These are phyloP conservation scores for Oedothorax gibbosus DNA, from an alignment of 1,140 invertebrate genomes.

Conservation along the genomic window DNA sequence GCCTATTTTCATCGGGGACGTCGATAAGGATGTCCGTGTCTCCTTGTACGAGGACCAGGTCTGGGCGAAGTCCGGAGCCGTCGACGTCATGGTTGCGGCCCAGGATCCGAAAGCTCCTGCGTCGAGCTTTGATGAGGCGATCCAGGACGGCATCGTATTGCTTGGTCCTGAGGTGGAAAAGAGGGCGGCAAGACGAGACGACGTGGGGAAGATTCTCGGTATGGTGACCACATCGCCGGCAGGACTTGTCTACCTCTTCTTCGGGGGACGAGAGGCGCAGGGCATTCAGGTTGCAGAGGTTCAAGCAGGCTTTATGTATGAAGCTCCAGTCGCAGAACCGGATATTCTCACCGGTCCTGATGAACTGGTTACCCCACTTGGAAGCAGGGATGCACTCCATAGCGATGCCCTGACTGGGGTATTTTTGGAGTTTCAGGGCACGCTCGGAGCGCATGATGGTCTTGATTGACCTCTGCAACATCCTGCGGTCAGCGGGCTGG, in stretches of 20 bases:
- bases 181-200: background rate
- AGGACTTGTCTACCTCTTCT: background rate
- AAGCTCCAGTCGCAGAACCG: too few species aligned
- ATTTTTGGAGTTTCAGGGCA: too few species aligned
- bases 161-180: background rate
- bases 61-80: too few species aligned
- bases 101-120: too few species aligned
- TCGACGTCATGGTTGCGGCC: too few species aligned
- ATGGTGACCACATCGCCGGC: background rate
- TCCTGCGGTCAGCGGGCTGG: background rate
- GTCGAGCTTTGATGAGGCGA: background rate
- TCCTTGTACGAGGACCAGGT: too few species aligned
- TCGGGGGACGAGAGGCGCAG: too few species aligned
- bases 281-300: background rate
- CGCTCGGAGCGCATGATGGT: too few species aligned
- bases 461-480: too few species aligned
- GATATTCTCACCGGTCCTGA: background rate
- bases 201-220: background rate
- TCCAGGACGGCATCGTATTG: background rate
- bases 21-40: background rate
- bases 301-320: too few species aligned
- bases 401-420: background rate
- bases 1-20: slow-evolving; percentile 7
- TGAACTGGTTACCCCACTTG: background rate
- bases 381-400: background rate